phyloP scores from a whole-genome alignment of 2,888 invertebrate genomes.

The Ectobius pallidus region DNA sequence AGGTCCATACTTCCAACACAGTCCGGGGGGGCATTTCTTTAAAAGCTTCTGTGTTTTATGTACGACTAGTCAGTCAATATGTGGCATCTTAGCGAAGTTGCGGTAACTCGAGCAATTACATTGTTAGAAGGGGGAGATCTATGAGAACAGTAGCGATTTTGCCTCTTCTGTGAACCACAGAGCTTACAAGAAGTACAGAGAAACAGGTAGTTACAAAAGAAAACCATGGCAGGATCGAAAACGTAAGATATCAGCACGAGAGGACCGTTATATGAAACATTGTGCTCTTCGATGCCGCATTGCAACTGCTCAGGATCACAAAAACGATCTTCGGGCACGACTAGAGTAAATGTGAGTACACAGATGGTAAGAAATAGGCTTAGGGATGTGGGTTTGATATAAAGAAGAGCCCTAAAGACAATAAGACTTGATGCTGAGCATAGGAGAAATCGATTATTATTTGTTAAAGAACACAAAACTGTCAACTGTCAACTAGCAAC shows the following conservation, averaged over 20 bases:
- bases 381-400: not conserved
- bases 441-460: not conserved
- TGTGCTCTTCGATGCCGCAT: not conserved
- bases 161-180: not conserved
- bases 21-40: not conserved
- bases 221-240: not conserved
- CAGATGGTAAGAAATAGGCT: not conserved
- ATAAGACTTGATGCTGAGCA: not conserved
- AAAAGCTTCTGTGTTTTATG: too few relatives aligned
- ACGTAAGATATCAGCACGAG: not conserved
- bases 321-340: not conserved
- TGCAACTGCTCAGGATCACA: not conserved
- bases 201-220: not conserved
- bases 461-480: not conserved
- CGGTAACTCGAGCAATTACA: not conserved
- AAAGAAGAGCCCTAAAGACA: not conserved
- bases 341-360: not conserved
- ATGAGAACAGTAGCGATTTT: not conserved
- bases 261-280: not conserved
- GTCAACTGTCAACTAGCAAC: not conserved
- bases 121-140: not conserved
- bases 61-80: not conserved
- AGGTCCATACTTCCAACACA: not conserved
- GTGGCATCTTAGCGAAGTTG: not conserved
- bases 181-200: not conserved